Base-by-base conservation (phyloP, 2,113 vertebrate species). In the Eretmochelys imbricata region DNA sequence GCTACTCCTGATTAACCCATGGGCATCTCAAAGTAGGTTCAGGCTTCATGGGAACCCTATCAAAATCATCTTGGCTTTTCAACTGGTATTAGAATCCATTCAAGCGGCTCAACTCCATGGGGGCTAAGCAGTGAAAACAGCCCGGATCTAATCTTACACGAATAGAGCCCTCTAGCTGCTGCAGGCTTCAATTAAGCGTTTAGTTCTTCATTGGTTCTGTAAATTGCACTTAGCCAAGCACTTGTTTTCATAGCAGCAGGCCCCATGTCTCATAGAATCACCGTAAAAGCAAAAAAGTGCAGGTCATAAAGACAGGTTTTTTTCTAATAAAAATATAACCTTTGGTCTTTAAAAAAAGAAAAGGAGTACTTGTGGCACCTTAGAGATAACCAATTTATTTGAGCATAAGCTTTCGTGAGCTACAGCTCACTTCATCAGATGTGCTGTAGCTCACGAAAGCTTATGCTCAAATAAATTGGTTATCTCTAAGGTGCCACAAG, bases 271-370 rank as follows among this genome's bases (percentile, higher is more conserved):
- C 90, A 87, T 6, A 79, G 53, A 96, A 87, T n/a, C 49, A 84
- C 94, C 97, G 90, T 55, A 49, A 95, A 81, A 96, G 91, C 88
- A 94, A 92, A 95, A 57, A 57, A 27, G 14, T 25, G 46, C 54
- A 93, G 90, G 92, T 97, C 93, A 97, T 95, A 95, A 98, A 96
- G 90, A 93, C 87, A 94, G 89, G 83, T 84, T 95, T 97, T 93
- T 97, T 93, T 95, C 93, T 94, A 97, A 97, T 65, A 92, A 97
- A 89, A 97, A 89, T 84, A 90, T 96, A 95, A 96, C 93, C 90
- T 95, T 95, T 31, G 1, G 94, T 88, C 25, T 57, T 95, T 94
- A 90, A 96, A 97, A 95, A 86, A 55, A 10, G 38, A 42, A 42
- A 42, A 42, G 38, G 38, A 42, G 38, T 42, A 42, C 38, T 42